Base-by-base conservation (phyloP, 2,113 vertebrate genomes). In the Illadopsis cleaveri region DNA sequence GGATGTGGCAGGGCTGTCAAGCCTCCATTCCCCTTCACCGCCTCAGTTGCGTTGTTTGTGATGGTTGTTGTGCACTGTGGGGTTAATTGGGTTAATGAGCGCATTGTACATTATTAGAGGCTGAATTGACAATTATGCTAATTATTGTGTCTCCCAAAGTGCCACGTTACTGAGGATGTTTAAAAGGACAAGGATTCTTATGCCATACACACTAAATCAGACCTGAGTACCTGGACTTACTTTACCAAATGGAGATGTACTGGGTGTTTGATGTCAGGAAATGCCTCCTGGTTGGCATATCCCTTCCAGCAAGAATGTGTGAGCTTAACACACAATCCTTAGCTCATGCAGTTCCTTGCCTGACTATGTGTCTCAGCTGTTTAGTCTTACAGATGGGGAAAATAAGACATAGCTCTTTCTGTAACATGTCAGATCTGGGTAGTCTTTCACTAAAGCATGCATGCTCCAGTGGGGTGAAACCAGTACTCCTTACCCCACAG, bases 21-120 rank as follows among this genome's bases (percentile, higher is more conserved):
- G 54, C 9, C 0, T 62, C 75, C 17, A 2, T 75, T 89, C 47
- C 45, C 51, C 30, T 86, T 54, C 17, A 14, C 37, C 1, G 5
- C 37, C 22, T 88, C 87, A 38, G 24, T 90, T 80, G 58, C 0
- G 3, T 82, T 91, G 57, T 92, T 94, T 92, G 64, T 90, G 75
- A 70, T 86, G 38, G 89, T 88, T 47, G 76, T 90, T 94, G 85
- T 96, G 90, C 68, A 64, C 22, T 44, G 47, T 80, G 79, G 88
- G 92, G 93, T 96, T 97, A 94, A 91, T 87, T 93, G 91, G 91
- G 93, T 96, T 96, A 95, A 96, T 89, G 60, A 93, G 64, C 0
- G 0, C 25, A 56, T 81, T 96, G 94, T 95, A 86, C 60, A 8
- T 90, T 94, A 89, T 94, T 96, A 93, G 79, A 81, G 82, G 60